Evolutionary conservation across 2,888 invertebrate genomes (phyloP).

Genomic region (Piscicola geometra): DNA sequence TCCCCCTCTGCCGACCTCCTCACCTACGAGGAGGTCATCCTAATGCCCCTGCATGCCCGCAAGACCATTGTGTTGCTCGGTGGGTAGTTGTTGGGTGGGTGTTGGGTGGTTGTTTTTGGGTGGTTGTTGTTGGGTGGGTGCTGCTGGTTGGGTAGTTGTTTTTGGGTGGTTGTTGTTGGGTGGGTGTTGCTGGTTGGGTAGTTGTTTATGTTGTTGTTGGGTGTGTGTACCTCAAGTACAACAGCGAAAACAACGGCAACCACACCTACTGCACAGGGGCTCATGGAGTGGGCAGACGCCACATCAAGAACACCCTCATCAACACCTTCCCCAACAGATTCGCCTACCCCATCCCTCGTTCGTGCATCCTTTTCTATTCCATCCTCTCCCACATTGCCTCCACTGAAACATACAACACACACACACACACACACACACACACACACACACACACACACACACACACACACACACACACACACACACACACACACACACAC

Average conservation of each 20-base stretch:
- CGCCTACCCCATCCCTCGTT: slow-evolving; percentile 99
- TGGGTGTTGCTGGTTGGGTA: too few relatives aligned
- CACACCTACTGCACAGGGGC: slow-evolving; percentile 65
- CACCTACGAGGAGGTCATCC: slow-evolving; percentile 97
- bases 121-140: background rate
- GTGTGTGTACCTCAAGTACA: too few relatives aligned
- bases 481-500: too few relatives aligned
- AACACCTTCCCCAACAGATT: slow-evolving; percentile 95
- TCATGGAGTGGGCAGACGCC: slow-evolving; percentile 94
- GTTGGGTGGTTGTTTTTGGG: background rate
- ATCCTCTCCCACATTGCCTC: background rate
- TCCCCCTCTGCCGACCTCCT: slow-evolving; percentile 75
- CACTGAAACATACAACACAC: background rate
- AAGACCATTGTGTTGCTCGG: slow-evolving; percentile 61
- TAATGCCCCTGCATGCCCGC: slow-evolving; percentile 68
- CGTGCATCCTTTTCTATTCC: slow-evolving; percentile 57
- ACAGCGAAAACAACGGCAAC: too few relatives aligned
- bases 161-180: too few relatives aligned
- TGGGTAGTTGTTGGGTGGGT: slow-evolving; percentile 36
- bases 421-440: too few relatives aligned
- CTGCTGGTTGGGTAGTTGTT: background rate
- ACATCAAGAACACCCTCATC: slow-evolving; percentile 98
- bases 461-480: too few relatives aligned
- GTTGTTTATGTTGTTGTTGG: too few relatives aligned
- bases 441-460: too few relatives aligned